Conservation (phyloP, 2,888 invertebrate species). For the Parapristionchus giblindavisi region DNA sequence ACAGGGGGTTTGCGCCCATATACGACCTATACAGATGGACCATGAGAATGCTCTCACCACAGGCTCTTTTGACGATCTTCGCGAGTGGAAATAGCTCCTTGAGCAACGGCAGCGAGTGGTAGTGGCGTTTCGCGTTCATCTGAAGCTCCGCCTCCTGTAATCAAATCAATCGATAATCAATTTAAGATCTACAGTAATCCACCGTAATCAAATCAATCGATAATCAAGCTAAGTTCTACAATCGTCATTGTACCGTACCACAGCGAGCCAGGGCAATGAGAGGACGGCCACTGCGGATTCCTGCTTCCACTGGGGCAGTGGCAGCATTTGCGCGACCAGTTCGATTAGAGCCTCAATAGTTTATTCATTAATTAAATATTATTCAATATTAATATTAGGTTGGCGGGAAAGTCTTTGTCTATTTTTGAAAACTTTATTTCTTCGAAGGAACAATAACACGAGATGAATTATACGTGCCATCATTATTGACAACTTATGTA, state of each 20-base stretch:
- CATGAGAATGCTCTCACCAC: no score
- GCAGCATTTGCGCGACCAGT: slow-evolving; percentile 20
- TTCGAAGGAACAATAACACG: no score
- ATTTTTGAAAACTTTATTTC: no score
- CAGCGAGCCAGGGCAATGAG: slow-evolving; percentile 12
- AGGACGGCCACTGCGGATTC: slow-evolving; percentile 10
- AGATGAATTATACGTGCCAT: no score
- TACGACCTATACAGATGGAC: no score
- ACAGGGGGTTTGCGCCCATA: no score
- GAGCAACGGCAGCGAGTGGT: slow-evolving; percentile 12
- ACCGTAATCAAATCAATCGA: neutral
- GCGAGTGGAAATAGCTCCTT: slow-evolving; percentile 5
- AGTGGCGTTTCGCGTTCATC: neutral
- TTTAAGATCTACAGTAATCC: neutral
- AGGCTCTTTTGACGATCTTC: neutral
- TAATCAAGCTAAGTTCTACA: neutral
- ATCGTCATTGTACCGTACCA: neutral
- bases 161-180: neutral
- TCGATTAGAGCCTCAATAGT: slow-evolving; percentile 5
- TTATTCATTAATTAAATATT: no score
- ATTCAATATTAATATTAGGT: no score
- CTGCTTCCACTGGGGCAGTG: slow-evolving; percentile 6
- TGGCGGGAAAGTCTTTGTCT: no score
- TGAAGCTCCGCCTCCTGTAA: slow-evolving; percentile 4
- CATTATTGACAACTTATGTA: no score